Base-by-base conservation (phyloP, 2,888 invertebrate genomes). In the Drosophila fulvimacula region DNA sequence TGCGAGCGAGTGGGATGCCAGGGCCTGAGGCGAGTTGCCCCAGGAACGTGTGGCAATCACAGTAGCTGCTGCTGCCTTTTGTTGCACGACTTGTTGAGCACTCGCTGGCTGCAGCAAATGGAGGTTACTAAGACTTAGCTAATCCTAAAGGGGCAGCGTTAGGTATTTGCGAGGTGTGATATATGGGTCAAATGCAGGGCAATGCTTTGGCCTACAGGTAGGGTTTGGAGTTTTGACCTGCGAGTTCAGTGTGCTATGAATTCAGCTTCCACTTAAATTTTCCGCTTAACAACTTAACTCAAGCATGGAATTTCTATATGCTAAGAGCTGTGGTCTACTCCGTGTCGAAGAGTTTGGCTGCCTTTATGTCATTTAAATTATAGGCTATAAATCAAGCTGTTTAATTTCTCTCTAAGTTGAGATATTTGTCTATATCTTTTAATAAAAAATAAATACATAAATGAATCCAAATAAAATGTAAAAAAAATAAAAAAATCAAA, bases 81-180 rank as follows among this genome's bases (percentile, higher is more conserved):
- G 60, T 63, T 58, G 58, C 60, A 73, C 76, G 77, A 76, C 61
- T 62, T 76, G 76, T 76, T 76, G 64, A 72, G 53, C 72, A 65
- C 38, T 63, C 69, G 55, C 39, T 39, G 49, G 39, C 46, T 53
- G 44, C 60, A 41, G 13, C 62, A 61, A 73, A 62, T 66, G 49
- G 38, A 2, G 44, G 73, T 65, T 58, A 73, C 65, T 79, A 66
- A n/a, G n/a, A 24, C 13, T 17, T 44, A 0, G 17, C 36, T 36
- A 7, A 21, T n/a, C 11, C 32, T 30, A 7, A 30, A 30, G 27
- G 27, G 27, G 27, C 27, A 30, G 27, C 27, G 7, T n/a, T 5
- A 34, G 3, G 21, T 1, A 15, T 11, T 7, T n/a, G 21, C 9
- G 32, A 56, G n/a, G 56, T 24, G 34, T 24, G 56, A 42, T 55